Conservation (phyloP, 2,888 invertebrate genomes). For the Polydrusus pterygomalis region DNA sequence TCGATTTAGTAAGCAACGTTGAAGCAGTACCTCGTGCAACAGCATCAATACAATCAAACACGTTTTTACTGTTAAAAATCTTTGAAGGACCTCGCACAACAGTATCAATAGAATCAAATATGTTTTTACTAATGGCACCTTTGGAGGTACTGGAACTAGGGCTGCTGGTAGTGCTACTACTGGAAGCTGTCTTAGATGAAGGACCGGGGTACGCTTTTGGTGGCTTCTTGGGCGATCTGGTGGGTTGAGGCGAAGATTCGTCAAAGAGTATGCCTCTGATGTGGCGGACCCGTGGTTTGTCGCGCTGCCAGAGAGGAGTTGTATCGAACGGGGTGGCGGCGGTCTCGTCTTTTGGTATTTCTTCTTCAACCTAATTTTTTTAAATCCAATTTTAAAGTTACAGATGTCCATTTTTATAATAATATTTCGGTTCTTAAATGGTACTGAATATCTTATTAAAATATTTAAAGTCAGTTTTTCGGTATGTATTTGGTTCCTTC, state of each 20-base stretch:
- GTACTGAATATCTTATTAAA: too few species aligned
- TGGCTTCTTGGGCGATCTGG: slow-evolving; percentile 24
- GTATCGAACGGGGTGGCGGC: slow-evolving; percentile 72
- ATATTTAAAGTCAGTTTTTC: too few species aligned
- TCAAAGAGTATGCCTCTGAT: slow-evolving; percentile 77
- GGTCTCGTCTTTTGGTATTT: slow-evolving; percentile 58
- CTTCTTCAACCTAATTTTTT: slow-evolving; percentile 68
- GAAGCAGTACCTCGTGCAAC: neutral
- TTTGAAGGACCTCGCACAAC: slow-evolving; percentile 59
- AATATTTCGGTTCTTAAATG: too few species aligned
- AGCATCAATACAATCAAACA: neutral
- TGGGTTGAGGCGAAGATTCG: slow-evolving; percentile 67
- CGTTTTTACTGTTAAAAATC: neutral
- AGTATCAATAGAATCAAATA: slow-evolving; percentile 66
- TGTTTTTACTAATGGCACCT: slow-evolving; percentile 39
- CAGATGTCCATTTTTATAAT: too few species aligned
- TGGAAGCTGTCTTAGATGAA: neutral
- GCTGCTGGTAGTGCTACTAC: slow-evolving; percentile 3
- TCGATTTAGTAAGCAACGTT: too few species aligned
- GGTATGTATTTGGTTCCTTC: too few species aligned
- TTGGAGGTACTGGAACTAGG: neutral
- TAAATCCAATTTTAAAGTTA: too few species aligned
- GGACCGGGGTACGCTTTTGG: neutral
- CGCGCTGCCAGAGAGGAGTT: slow-evolving; percentile 78
- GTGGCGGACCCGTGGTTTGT: slow-evolving; percentile 73